Conservation (phyloP, 2,113 vertebrate species). For the Rhinolophus ferrumequinum region DNA sequence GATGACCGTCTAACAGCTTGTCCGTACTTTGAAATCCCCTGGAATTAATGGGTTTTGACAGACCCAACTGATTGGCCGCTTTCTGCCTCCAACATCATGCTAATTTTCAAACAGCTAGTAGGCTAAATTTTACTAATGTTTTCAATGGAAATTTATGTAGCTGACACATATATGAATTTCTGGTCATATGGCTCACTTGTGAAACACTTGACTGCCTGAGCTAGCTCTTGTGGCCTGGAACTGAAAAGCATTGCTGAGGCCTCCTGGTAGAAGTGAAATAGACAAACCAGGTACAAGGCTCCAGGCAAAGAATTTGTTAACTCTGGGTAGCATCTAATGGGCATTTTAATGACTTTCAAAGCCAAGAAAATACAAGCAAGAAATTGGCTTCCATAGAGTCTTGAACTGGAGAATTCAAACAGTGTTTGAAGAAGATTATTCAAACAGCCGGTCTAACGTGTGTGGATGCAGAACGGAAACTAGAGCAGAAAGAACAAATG, state of each 20-base stretch:
- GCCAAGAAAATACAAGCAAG: conserved; percentile 12
- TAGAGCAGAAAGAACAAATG: not conserved
- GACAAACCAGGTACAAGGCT: not conserved
- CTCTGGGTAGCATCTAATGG: not conserved
- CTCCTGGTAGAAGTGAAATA: not conserved
- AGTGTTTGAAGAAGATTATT: conserved; percentile 23
- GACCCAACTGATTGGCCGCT: not conserved
- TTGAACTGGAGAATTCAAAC: not conserved
- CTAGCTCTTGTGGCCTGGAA: not conserved
- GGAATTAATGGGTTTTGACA: not conserved
- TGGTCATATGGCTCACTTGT: not conserved
- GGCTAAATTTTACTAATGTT: conserved; percentile 4
- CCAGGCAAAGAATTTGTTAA: not conserved
- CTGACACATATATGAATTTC: not conserved
- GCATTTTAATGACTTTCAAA: conserved; percentile 33
- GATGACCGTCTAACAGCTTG: not conserved
- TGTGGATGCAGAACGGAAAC: conserved; percentile 26
- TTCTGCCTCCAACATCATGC: not conserved
- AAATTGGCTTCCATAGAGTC: conserved; percentile 5
- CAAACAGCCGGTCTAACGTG: not conserved
- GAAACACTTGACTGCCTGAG: not conserved
- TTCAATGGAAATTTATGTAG: not conserved
- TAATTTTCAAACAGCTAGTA: conserved; percentile 11
- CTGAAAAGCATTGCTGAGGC: not conserved
- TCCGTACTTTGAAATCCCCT: not conserved